Evolutionary conservation across 2,113 vertebrate genomes (phyloP), one percentile per base, ranked within the genome.

Genomic region (Albula goreensis): DNA sequence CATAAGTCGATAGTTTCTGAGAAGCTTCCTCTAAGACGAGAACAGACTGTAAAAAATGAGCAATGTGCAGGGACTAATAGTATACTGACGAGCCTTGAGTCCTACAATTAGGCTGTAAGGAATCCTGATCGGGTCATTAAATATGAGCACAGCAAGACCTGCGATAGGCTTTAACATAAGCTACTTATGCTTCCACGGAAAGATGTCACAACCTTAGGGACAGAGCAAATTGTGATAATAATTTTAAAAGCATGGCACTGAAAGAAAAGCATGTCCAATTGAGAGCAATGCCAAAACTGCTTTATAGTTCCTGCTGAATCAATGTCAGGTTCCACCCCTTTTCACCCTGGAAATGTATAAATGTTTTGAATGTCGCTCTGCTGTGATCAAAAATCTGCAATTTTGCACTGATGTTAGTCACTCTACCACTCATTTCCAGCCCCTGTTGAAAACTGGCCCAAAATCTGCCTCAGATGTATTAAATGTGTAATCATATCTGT

Each of bases 161-260:
- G 19, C n/a, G 63, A 70, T 70, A 70, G 63, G 63, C 17, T 70
- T n/a, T 74, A 74, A 74, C 70, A 74, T 74, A 10, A 74, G 70
- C n/a, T 31, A 74, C 70, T 74, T 10, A 31, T 74, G 31, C 70
- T 25, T 74, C 22, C 8, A 10, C 70, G 8, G n/a, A 74, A 9
- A 31, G 5, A 74, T 31, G n/a, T 74, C 70, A 74, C 70, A 74
- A 31, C 70, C 70, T 74, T 74, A 74, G 25, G 9, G 1, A 2
- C 70, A 74, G 70, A 74, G n/a, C 31, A 74, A n/a, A 74, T 74
- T 74, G 17, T 74, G 22, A 74, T 74, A 25, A 74, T 74, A 74
- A 74, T 25, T 74, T 22, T 25, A 74, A 74, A 74, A 22, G 70
- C 70, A 74, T 19, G n/a, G 70, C n/a, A 74, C n/a, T 74, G 31